A percentile compares a stretch with the other conserved stretches of the same genome.
These are phyloP conservation scores for Seira sanloemensis DNA, from an alignment of 2,888 invertebrate genomes.

Conservation along the genomic window DNA sequence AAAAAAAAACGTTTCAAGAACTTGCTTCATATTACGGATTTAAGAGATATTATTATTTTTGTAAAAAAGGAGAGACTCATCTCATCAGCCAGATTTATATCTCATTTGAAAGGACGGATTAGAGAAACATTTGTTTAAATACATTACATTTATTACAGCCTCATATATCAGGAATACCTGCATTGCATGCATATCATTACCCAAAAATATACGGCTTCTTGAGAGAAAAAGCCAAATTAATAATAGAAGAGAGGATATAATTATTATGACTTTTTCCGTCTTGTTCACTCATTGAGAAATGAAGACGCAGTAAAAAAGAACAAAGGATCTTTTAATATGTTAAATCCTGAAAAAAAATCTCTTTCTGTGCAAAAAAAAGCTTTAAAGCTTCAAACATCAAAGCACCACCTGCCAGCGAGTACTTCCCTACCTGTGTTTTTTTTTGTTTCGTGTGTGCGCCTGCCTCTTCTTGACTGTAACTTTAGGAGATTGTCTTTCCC, in stretches of 20 bases:
- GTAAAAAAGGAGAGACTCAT: too few species aligned
- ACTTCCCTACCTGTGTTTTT: neutral
- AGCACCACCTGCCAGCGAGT: neutral
- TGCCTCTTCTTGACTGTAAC: neutral
- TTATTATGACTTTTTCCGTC: constrained; percentile 48
- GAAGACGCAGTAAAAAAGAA: constrained; percentile 13
- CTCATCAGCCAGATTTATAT: constrained; percentile 50
- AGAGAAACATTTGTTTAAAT: constrained; percentile 47
- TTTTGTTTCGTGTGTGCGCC: neutral
- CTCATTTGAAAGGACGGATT: constrained; percentile 44
- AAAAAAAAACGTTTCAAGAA: neutral
- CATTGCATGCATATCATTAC: constrained; percentile 6
- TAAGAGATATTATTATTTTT: too few species aligned
- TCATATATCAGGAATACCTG: too few species aligned
- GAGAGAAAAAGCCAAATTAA: constrained; percentile 12
- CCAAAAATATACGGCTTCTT: neutral
- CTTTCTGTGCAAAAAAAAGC: constrained; percentile 7
- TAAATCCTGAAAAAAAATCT: constrained; percentile 31
- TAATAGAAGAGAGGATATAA: constrained; percentile 23
- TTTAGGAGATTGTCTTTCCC: constrained; percentile 8
- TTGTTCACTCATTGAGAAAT: constrained; percentile 52
- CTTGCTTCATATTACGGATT: neutral
- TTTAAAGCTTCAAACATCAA: neutral
- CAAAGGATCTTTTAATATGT: neutral
- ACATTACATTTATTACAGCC: constrained; percentile 11